phyloP scores from a whole-genome alignment of 2,888 invertebrate genomes.

The Agriopis aurantiaria region DNA sequence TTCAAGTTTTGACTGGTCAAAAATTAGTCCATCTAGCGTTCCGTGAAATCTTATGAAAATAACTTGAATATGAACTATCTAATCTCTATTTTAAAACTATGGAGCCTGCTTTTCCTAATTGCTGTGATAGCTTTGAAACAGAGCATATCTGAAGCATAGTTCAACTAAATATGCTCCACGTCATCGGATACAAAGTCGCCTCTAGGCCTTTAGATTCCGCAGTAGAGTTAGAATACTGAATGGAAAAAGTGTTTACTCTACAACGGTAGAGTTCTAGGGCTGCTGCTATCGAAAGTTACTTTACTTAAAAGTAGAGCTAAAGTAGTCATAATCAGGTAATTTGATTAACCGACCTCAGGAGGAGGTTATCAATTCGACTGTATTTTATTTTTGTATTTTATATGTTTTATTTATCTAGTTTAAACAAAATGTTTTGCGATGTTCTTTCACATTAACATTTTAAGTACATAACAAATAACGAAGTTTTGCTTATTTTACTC shows the following conservation, averaged over 20 bases:
- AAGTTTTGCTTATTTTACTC: too few relatives aligned
- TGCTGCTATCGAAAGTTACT: not conserved
- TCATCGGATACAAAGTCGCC: constrained; percentile 38
- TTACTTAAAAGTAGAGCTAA: not conserved
- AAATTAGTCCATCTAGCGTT: not conserved
- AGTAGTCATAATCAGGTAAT: too few relatives aligned
- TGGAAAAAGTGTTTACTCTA: constrained; percentile 50
- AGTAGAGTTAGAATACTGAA: constrained; percentile 41
- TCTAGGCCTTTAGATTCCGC: constrained; percentile 53
- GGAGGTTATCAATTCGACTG: too few relatives aligned
- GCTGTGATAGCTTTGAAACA: constrained; percentile 17
- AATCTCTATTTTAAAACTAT: not conserved
- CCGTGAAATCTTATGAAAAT: too few relatives aligned
- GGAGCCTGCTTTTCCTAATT: not conserved
- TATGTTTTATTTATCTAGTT: too few relatives aligned
- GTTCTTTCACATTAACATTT: too few relatives aligned
- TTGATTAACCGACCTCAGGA: too few relatives aligned
- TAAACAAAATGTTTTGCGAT: too few relatives aligned
- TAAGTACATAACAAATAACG: too few relatives aligned
- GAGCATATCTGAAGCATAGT: constrained; percentile 14
- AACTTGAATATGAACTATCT: too few relatives aligned
- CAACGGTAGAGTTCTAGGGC: constrained; percentile 27
- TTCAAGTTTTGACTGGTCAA: too few relatives aligned
- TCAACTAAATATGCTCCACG: constrained; percentile 5
- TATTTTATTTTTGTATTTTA: too few relatives aligned